Evolutionary conservation across 1,140 invertebrate genomes (phyloP), one percentile per base, ranked within the genome.

Genomic region (Mizuhopecten yessoensis): DNA sequence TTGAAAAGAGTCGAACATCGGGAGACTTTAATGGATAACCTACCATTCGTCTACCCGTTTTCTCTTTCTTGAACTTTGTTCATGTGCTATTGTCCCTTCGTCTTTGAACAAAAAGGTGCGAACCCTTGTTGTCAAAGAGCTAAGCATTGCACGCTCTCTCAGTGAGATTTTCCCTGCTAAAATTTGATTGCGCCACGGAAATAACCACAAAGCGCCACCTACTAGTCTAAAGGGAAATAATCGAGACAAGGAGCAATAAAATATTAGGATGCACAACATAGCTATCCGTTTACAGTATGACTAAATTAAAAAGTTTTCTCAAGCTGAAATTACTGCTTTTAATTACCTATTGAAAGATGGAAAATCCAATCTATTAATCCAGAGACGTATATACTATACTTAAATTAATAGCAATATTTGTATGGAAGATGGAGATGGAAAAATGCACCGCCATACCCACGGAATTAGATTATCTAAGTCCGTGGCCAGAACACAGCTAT

Each of bases 171-270:
- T 75, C 57, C 57, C n/a, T 75, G 23, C 57, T 23, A 75, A 75
- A 75, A 75, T 75, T 75, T 75, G 57, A 75, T 75, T 75, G 57
- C 57, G 57, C 57, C 57, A 29, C 57, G 57, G 57, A 75, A 75
- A 75, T 75, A 75, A 75, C 57, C 1, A 75, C n/a, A 75, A 75
- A 75, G 57, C 57, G 57, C 57, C 11, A 75, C 57, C 57, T 75
- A n/a, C 23, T 75, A n/a, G 5, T 75, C 2, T n/a, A 1, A 75
- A 29, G 57, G 57, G 57, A 75, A n/a, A 13, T 75, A n/a, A 49
- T 23, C 45, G 3, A 20, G 45, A 20, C 45, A 57, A 15, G 20
- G 17, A 57, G 2, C 3, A 7, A 7, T 20, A 11, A 20, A 39
- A 39, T 29, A 1, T 29, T 75, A 75, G 57, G 57, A 75, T 75